Evolutionary conservation across 37 sponge, comb jelly and placozoan species (phyloP).

Genomic region (Beroe forskalii): DNA sequence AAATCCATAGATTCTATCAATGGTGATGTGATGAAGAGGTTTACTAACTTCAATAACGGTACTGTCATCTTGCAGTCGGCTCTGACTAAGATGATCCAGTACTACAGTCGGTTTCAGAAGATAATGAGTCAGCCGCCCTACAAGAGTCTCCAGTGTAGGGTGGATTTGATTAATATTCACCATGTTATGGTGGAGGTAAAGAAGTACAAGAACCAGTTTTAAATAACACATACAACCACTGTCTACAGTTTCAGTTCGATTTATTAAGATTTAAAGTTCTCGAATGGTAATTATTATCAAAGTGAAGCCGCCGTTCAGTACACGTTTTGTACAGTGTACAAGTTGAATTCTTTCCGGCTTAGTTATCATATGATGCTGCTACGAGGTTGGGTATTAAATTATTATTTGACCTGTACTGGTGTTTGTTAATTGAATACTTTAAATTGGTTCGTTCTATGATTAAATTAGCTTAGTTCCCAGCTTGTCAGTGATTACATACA

Average conservation of each 20-base stretch:
- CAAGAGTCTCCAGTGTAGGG: slow-evolving; percentile 74
- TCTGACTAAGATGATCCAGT: slow-evolving; percentile 93
- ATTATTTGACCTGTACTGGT: too few relatives aligned
- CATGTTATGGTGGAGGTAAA: slow-evolving; percentile 99
- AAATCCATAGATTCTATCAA: slow-evolving; percentile 85
- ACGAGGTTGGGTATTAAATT: too few relatives aligned
- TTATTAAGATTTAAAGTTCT: too few relatives aligned
- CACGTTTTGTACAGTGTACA: background rate
- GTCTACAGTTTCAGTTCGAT: background rate
- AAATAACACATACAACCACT: background rate
- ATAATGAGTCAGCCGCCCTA: slow-evolving; percentile 86
- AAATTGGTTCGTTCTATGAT: too few relatives aligned
- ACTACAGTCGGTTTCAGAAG: slow-evolving; percentile 94
- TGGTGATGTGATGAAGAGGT: slow-evolving; percentile 83
- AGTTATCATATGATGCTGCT: too few relatives aligned
- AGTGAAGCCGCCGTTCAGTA: background rate
- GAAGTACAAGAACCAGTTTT: slow-evolving; percentile 82
- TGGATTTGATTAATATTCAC: slow-evolving; percentile 91
- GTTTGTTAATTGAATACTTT: background rate
- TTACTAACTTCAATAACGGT: slow-evolving; percentile 98
- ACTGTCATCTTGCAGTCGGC: slow-evolving; percentile 86
- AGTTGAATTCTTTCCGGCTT: too few relatives aligned
- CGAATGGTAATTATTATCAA: background rate
- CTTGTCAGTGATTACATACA: too few relatives aligned
- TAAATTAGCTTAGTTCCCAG: too few relatives aligned